These are phyloP conservation scores for Ceryle rudis DNA, from an alignment of 2,797 vertebrate species.

Conservation along the genomic window DNA sequence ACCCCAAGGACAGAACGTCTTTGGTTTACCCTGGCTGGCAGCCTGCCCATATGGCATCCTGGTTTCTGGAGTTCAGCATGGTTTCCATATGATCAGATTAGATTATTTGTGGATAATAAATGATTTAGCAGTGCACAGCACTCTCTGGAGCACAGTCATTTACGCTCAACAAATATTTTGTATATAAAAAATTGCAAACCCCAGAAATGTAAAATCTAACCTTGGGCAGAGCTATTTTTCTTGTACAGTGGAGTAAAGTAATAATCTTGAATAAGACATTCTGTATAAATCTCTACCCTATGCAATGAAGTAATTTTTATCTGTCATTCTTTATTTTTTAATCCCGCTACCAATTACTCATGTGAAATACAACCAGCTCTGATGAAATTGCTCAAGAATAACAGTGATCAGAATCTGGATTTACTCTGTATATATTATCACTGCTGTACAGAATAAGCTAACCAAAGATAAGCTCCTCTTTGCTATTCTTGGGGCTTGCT, in stretches of 20 bases:
- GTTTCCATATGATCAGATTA: conserved; percentile 30
- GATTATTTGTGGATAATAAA: neutral
- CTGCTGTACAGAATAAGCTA: neutral
- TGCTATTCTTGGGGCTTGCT: neutral
- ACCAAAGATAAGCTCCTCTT: neutral
- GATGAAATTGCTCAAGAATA: neutral
- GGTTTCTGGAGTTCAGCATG: conserved; percentile 34
- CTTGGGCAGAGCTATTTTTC: neutral
- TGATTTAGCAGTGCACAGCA: neutral
- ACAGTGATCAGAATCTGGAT: neutral
- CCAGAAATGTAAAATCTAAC: neutral
- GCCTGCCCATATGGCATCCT: neutral
- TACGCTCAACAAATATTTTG: neutral
- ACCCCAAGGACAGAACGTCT: conserved; percentile 46
- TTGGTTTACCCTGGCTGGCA: conserved; percentile 32
- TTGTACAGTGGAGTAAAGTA: neutral
- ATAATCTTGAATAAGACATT: neutral
- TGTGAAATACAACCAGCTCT: neutral
- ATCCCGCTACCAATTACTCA: neutral
- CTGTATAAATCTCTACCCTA: neutral
- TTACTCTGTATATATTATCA: neutral
- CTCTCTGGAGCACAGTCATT: neutral
- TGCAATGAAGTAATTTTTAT: neutral
- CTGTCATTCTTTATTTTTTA: neutral
- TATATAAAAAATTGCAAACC: neutral